Percentiles rank a stretch among this genome's conserved stretches.
These are phyloP conservation scores for Orcinus orca DNA, from an alignment of 2,113 vertebrate species.

Conservation along the genomic window DNA sequence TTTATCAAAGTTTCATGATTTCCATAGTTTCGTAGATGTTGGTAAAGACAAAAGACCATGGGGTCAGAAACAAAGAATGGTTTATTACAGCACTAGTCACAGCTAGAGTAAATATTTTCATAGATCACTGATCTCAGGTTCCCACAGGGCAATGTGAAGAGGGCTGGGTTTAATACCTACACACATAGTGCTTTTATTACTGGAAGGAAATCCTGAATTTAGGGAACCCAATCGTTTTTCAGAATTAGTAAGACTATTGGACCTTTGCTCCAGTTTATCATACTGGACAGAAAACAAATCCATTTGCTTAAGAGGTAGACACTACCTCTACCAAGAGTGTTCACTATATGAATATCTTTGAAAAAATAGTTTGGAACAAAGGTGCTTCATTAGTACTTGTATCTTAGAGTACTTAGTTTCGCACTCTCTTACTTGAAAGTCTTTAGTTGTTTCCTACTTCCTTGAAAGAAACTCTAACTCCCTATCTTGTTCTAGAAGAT, in stretches of 20 bases:
- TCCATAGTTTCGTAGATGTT: not conserved
- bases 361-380: not conserved
- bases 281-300: not conserved
- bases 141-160: not conserved
- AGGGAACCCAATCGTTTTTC: not conserved
- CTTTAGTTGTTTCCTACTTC: not conserved
- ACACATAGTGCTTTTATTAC: not conserved
- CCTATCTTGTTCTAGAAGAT: not conserved
- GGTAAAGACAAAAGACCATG: not conserved
- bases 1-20: not conserved
- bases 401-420: not conserved
- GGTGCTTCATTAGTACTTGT: not conserved
- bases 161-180: not conserved
- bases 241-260: not conserved
- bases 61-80: not conserved
- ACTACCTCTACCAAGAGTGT: not conserved
- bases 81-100: not conserved
- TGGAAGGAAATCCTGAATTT: not conserved
- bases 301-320: not conserved
- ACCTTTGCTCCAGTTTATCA: not conserved
- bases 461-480: not conserved
- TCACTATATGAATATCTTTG: not conserved
- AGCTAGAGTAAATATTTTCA: not conserved
- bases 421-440: not conserved
- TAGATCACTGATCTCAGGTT: not conserved